These are phyloP conservation scores for Sphaerolaimus hirsutus DNA, from an alignment of 2,888 invertebrate species.

Conservation along the genomic window DNA sequence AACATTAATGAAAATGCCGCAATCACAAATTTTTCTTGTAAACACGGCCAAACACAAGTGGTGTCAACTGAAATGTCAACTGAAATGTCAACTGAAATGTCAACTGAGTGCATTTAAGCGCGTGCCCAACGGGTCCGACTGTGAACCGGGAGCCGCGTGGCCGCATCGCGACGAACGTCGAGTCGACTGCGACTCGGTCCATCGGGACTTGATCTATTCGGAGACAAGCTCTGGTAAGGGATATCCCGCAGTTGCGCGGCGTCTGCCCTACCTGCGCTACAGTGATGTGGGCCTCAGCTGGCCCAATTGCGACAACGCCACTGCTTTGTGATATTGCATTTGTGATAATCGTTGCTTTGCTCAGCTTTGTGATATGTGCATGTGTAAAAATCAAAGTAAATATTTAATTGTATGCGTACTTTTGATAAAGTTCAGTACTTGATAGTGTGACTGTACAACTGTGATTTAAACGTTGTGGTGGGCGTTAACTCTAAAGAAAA, in stretches of 20 bases:
- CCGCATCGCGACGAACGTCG: background rate
- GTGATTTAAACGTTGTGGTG: too few species aligned
- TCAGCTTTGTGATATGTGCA: too few species aligned
- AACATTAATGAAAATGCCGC: background rate
- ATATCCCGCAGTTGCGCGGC: slow-evolving; percentile 4
- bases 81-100: background rate
- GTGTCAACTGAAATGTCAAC: background rate
- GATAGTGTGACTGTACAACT: too few species aligned
- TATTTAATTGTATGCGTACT: too few species aligned
- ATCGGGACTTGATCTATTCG: background rate
- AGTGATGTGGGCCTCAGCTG: slow-evolving; percentile 9
- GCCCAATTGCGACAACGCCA: slow-evolving; percentile 9
- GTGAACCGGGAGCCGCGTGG: background rate
- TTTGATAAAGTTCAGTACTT: too few species aligned
- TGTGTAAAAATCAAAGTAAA: too few species aligned
- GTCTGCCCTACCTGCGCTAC: slow-evolving; percentile 7
- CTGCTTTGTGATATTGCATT: too few species aligned
- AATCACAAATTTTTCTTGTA: background rate
- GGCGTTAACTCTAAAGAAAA: too few species aligned
- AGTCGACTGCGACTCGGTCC: background rate
- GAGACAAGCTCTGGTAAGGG: background rate
- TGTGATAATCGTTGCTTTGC: too few species aligned
- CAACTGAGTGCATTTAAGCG: background rate
- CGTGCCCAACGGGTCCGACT: background rate
- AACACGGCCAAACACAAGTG: too few species aligned